Conservation (phyloP, 2,888 invertebrate genomes). For the Ctena decussata region DNA sequence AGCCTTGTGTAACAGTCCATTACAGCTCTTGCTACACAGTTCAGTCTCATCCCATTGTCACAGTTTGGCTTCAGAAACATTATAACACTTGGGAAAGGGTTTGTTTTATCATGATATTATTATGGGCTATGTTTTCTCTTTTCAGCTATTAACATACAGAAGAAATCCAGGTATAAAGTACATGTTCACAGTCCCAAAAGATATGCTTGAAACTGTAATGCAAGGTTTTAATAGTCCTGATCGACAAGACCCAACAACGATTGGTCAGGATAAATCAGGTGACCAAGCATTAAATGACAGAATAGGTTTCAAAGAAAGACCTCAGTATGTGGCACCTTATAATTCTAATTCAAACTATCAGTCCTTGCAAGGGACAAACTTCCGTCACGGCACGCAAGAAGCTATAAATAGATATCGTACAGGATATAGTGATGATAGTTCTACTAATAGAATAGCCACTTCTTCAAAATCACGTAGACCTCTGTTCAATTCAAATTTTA, state of each 20-base stretch:
- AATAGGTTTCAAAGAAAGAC: slow-evolving; percentile 25
- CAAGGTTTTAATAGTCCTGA: slow-evolving; percentile 17
- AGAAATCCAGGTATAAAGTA: slow-evolving; percentile 96
- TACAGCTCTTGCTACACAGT: too few relatives aligned
- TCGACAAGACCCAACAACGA: background rate
- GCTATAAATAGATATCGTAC: slow-evolving; percentile 62
- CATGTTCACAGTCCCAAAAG: slow-evolving; percentile 93
- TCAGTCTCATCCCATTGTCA: too few relatives aligned
- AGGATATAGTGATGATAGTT: slow-evolving; percentile 32
- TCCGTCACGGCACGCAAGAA: slow-evolving; percentile 44
- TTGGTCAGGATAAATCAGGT: background rate
- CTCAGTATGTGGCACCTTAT: slow-evolving; percentile 58
- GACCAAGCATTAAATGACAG: slow-evolving; percentile 12
- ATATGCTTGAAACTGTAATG: slow-evolving; percentile 83
- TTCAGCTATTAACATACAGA: slow-evolving; percentile 93
- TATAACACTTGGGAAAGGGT: too few relatives aligned
- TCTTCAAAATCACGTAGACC: background rate
- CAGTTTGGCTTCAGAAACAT: too few relatives aligned
- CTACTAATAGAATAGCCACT: background rate
- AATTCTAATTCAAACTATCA: slow-evolving; percentile 28
- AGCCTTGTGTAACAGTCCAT: too few relatives aligned
- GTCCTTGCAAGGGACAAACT: slow-evolving; percentile 40
- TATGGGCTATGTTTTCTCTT: background rate
- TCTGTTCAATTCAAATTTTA: background rate
- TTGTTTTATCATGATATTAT: too few relatives aligned